Percentiles rank a stretch among this genome's conserved stretches.
These are phyloP conservation scores for Hyperoodon ampullatus DNA, from an alignment of 2,113 vertebrate genomes.

Conservation along the genomic window DNA sequence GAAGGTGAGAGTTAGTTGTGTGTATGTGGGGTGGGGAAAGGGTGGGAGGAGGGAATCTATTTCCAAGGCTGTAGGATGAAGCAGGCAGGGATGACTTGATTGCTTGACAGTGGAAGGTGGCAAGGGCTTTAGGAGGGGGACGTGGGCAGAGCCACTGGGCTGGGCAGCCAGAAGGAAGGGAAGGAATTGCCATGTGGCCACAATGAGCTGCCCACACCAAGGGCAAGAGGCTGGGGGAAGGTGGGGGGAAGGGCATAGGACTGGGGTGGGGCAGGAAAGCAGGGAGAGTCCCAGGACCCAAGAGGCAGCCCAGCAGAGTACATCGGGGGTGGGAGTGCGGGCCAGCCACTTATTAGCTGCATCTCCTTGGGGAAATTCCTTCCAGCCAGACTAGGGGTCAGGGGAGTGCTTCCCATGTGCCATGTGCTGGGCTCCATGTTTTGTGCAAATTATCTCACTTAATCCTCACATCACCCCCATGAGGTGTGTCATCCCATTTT, in stretches of 20 bases:
- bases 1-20: neutral
- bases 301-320: too few relatives aligned
- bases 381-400: neutral
- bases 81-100: neutral
- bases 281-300: neutral
- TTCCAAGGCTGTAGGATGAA: neutral
- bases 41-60: accelerated
- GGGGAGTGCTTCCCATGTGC: neutral
- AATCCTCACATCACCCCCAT: neutral
- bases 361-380: neutral
- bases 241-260: neutral
- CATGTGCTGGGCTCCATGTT: neutral
- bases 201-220: neutral
- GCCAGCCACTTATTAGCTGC: neutral
- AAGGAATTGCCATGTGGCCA: neutral
- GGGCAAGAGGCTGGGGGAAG: neutral
- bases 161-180: neutral
- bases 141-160: neutral
- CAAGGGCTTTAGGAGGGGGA: neutral
- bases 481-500: neutral
- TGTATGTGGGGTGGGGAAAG: too few relatives aligned
- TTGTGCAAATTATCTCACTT: neutral
- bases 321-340: neutral
- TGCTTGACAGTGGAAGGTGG: neutral
- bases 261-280: neutral